A percentile compares a stretch with the other conserved stretches of the same genome.
Conservation (phyloP, 2,113 vertebrate genomes). For the Solea senegalensis region DNA sequence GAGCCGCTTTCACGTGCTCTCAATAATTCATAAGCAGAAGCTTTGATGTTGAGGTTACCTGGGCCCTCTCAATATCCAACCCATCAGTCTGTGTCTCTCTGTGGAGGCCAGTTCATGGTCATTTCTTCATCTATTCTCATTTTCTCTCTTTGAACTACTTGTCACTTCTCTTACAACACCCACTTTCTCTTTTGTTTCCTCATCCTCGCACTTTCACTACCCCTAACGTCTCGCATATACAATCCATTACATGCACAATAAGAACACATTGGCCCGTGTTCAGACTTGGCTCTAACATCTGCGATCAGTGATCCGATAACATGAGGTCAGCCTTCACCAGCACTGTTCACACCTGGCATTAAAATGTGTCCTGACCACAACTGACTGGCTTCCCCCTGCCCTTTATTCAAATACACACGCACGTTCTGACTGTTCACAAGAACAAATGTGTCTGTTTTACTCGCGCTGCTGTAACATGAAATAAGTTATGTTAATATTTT, state of each 20-base stretch:
- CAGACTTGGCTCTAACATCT: too few relatives aligned
- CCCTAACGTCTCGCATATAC: not conserved
- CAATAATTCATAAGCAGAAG: slow-evolving; percentile 63
- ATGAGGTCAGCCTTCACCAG: too few relatives aligned
- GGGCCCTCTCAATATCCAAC: slow-evolving; percentile 19
- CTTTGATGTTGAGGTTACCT: slow-evolving; percentile 63
- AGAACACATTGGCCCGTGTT: not conserved
- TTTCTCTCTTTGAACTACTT: slow-evolving; percentile 27
- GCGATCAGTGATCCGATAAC: too few relatives aligned
- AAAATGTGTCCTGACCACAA: too few relatives aligned
- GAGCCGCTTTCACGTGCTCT: slow-evolving; percentile 63
- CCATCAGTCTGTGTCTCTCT: slow-evolving; percentile 26
- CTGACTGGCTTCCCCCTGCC: too few relatives aligned
- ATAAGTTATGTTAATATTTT: too few relatives aligned
- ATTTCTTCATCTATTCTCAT: slow-evolving; percentile 23
- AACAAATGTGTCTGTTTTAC: too few relatives aligned
- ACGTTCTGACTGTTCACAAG: too few relatives aligned
- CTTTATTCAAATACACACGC: too few relatives aligned
- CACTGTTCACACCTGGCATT: too few relatives aligned
- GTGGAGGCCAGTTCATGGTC: slow-evolving; percentile 10
- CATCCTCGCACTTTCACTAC: not conserved
- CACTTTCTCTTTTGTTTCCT: not conserved
- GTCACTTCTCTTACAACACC: slow-evolving; percentile 11
- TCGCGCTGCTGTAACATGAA: too few relatives aligned
- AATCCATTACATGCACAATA: not conserved